Evolutionary conservation across 2,888 invertebrate species (phyloP), one percentile per base, ranked within the genome.

Genomic region (Lithodes maja): DNA sequence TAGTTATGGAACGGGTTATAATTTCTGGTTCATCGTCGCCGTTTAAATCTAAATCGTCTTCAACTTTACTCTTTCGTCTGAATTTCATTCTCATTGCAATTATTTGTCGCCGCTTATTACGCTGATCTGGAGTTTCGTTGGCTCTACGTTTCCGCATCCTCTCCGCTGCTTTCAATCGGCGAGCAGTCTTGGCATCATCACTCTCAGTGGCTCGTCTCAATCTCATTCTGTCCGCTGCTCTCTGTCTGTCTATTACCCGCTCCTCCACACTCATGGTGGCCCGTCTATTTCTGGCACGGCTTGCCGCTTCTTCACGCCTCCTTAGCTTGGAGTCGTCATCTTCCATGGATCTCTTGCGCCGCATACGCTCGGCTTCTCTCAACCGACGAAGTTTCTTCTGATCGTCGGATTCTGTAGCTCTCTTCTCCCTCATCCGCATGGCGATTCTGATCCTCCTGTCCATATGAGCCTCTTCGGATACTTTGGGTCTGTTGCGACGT

Each of bases 291-390:
- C 91, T 90, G 15, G 91, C 91, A 54, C 91, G 85, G 15, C 83
- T 78, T 15, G 91, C 91, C 2, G 91, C 91, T 50, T 91, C 91
- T 55, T 71, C 15, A 49, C 91, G 69, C 55, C 91, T 80, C 75
- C 71, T 84, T n/a, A 79, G 7, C 53, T 91, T 91, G 9, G 54
- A 52, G 2, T 85, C 82, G 0, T 89, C 82, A 83, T 89, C 89
- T 75, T 91, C 91, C 5, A 75, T 86, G 54, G 91, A 84, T 71
- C 91, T 86, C 77, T 90, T 91, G 12, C 87, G 80, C 54, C 91
- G 53, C 91, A 91, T 91, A 3, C 91, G 83, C 17, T 91, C 91
- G 5, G 91, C 91, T 80, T 91, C 91, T 82, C 90, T 91, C 74
- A 86, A 49, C 54, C 91, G 83, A 9, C 91, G 84, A 55, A 85